Evolutionary conservation across 64 coral and sea anemone genomes (phyloP), one percentile per base, ranked within the genome.

Genomic region (Montipora foliosa): DNA sequence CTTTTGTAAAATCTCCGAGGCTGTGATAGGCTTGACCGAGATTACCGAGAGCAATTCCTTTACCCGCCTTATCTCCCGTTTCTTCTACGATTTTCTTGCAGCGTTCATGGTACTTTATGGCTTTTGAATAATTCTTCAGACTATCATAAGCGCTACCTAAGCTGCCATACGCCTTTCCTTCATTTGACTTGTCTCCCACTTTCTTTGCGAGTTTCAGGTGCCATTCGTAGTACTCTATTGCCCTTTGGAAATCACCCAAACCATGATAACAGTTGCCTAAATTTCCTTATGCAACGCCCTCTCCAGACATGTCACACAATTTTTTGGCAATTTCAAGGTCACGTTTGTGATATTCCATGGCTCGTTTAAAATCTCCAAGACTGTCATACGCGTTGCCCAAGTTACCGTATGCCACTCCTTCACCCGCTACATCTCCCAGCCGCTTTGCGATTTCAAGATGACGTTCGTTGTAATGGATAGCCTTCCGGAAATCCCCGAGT

Each of bases 31-130:
- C n/a, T 4, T 1, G 15, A 6, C 80, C 80, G 7, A 82, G n/a
- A 66, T 82, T 82, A 8, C 51, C 5, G 24, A 60, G 55, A 2
- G 19, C 80, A 4, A 22, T 14, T 60, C 83, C 62, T 70, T 87
- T 44, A 25, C 44, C 62, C 3, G 45, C 67, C 13, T 5, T 72
- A 11, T 71, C 62, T 44, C 62, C 83, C 1, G 49, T 8, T 7
- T 87, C 64, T 49, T 47, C 6, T 4, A 29, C 44, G 44, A 87
- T 87, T 20, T 87, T 16, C 4, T 11, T 45, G 6, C 16, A 8
- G 7, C 44, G 59, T 87, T 66, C 25, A 48, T 44, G 62, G 47
- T 48, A 87, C 15, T 87, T 59, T 11, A 87, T 87, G 9, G 83
- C 83, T 17, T 22, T 69, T 4, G 14, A 11, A 19, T 6, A 67